phyloP scores from a whole-genome alignment of 2,888 invertebrate species.

The Drosophila greeni region DNA sequence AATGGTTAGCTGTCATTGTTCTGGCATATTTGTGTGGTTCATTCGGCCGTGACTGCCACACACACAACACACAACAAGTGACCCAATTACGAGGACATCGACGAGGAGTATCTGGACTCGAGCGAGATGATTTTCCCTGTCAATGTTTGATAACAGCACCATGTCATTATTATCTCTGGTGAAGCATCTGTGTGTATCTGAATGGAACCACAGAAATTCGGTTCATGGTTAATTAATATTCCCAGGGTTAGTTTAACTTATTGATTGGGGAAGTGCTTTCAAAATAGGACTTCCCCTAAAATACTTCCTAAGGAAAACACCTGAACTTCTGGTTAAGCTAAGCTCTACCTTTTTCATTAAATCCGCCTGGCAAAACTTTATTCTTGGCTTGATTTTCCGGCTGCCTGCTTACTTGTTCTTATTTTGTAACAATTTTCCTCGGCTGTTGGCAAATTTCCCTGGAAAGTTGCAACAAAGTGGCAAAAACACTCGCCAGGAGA shows the following conservation, averaged over 20 bases:
- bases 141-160: constrained; percentile 1
- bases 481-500: constrained; percentile 4
- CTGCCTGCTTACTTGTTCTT: background rate
- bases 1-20: constrained; percentile 36
- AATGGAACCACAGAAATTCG: background rate
- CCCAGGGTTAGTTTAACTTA: too few species aligned
- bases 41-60: constrained; percentile 16
- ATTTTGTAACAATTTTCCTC: constrained; percentile 9
- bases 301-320: too few species aligned
- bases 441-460: background rate
- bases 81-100: constrained; percentile 28
- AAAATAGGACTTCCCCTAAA: background rate
- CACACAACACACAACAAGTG: constrained; percentile 33
- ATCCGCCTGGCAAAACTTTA: constrained; percentile 1
- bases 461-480: constrained; percentile 22
- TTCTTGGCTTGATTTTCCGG: background rate
- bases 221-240: background rate
- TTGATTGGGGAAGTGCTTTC: background rate
- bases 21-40: constrained; percentile 19
- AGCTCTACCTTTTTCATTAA: background rate
- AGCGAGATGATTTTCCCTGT: constrained; percentile 12
- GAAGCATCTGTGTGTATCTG: background rate
- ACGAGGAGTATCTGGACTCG: constrained; percentile 18
- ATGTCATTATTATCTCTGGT: constrained; percentile 2
- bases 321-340: background rate